A percentile compares a stretch with the other conserved stretches of the same genome.
Conservation (phyloP, 2,113 vertebrate species). For the Cottus gobio region DNA sequence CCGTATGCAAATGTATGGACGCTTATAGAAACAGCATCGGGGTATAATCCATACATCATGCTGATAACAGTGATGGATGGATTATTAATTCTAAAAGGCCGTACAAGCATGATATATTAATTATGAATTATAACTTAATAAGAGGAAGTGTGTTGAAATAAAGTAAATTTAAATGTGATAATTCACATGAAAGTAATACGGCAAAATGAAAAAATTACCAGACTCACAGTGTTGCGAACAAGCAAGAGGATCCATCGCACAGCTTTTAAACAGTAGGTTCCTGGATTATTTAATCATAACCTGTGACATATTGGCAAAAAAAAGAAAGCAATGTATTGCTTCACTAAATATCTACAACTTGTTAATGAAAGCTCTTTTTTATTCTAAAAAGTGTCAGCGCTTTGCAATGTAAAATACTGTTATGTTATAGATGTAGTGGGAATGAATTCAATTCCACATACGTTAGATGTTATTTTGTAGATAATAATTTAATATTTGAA, state of each 20-base stretch:
- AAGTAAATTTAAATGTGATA: too few species aligned
- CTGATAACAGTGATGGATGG: constrained; percentile 18
- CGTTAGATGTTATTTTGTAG: neutral
- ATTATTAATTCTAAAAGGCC: constrained; percentile 19
- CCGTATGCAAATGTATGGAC: constrained; percentile 31
- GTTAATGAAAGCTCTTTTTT: neutral
- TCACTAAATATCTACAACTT: neutral
- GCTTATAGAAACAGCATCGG: neutral
- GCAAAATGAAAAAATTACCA: neutral
- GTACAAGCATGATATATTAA: neutral
- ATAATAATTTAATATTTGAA: neutral
- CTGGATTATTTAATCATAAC: neutral
- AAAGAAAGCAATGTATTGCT: neutral
- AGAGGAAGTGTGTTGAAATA: neutral
- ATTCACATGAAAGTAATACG: neutral
- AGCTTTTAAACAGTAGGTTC: neutral
- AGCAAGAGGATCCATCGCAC: neutral
- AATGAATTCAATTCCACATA: neutral
- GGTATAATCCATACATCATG: constrained; percentile 24
- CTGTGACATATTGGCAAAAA: neutral
- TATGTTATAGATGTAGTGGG: neutral
- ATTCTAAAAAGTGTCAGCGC: neutral
- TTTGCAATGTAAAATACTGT: neutral
- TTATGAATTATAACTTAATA: constrained; percentile 30
- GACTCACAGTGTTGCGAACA: too few species aligned